Base-by-base conservation (phyloP, 1,140 invertebrate species). In the Ladona fulva region DNA sequence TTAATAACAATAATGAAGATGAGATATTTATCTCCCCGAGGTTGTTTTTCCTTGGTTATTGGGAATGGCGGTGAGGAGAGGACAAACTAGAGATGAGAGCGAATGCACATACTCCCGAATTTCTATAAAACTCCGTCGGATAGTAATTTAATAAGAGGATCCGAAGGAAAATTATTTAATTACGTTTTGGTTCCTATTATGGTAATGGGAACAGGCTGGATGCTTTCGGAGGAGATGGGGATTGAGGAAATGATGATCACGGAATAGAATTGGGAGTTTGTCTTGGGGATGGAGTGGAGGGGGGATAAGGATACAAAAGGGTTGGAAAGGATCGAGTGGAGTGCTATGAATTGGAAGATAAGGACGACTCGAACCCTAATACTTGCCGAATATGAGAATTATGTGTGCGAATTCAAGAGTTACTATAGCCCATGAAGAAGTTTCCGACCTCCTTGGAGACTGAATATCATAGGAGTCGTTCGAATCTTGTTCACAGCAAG, bases 1-100 rank as follows among this genome's bases (percentile, higher is more conserved):
- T 79, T 79, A 79, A 79, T 79, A 78, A 78, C 79, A 79, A 79
- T 79, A 79, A 79, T 79, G 77, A 79, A 74, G 74, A 78, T 78
- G 79, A 79, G 79, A 79, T 79, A 79, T 79, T 79, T 79, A 79
- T 59, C 79, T 79, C 74, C 75, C 74, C 73, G 52, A 12, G 52
- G 52, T 66, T 66, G 52, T 66, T 66, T 66, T 66, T 66, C 52
- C 52, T 66, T 12, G 12, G 3, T 66, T 66, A 66, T 66, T 66
- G 52, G 44, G 44, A 10, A 19, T 52, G 10, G 44, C 44, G 44
- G 44, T 10, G 44, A 52, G 44, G 44, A 52, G 44, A 52, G 44
- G 52, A 22, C 16, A 66, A 66, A 66, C 52, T 19, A 22, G 52
- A 66, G n/a, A 22, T 10, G 44, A 52, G 44, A 19, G 19, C 44